Evolutionary conservation across 2,113 vertebrate species (phyloP).

Genomic region (Corythaeola cristata): DNA sequence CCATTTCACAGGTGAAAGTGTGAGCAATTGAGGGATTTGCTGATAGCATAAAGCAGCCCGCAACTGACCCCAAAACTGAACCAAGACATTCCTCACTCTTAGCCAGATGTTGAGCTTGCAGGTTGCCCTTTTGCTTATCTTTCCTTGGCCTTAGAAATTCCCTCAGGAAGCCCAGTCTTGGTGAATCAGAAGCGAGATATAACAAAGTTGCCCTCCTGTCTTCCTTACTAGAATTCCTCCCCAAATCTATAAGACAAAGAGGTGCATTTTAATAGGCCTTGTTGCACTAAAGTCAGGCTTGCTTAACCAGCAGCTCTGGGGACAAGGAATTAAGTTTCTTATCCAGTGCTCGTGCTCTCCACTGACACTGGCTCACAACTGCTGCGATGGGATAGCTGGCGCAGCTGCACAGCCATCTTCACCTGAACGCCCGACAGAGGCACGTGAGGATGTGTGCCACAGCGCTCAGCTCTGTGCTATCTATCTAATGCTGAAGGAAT

Average conservation of each 20-base stretch:
- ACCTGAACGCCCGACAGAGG: background rate
- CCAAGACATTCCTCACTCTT: background rate
- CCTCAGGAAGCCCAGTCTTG: background rate
- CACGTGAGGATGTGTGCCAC: accelerated
- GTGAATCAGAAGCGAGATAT: background rate
- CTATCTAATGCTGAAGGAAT: background rate
- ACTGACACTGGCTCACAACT: background rate
- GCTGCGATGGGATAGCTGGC: background rate
- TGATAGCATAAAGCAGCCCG: background rate
- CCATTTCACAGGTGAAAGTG: background rate
- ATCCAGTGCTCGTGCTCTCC: background rate
- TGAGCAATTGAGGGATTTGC: background rate
- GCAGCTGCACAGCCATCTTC: background rate
- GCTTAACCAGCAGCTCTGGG: background rate
- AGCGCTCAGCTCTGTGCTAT: background rate
- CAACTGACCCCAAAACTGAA: background rate
- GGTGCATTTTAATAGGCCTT: background rate
- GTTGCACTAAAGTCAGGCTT: background rate
- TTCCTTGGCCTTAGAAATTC: background rate
- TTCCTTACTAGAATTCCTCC: background rate
- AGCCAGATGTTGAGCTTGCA: background rate
- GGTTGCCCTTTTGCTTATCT: background rate
- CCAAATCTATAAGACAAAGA: background rate
- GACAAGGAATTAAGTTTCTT: background rate
- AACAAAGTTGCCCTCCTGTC: background rate